A percentile compares a stretch with the other conserved stretches of the same genome.
These are phyloP conservation scores for Acleris laterana DNA, from an alignment of 2,888 invertebrate genomes.

Conservation along the genomic window DNA sequence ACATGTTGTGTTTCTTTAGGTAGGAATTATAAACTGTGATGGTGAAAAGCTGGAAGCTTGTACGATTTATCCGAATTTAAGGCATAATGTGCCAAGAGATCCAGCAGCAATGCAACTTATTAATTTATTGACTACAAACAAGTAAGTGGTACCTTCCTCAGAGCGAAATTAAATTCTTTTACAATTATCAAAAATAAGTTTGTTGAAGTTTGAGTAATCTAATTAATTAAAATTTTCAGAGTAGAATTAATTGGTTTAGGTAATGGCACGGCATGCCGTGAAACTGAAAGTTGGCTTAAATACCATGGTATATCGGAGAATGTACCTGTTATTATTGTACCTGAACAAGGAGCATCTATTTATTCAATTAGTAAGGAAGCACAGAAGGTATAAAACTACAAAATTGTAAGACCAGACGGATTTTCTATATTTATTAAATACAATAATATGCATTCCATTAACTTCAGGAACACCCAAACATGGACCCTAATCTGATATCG, in stretches of 20 bases:
- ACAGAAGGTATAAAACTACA: conserved; percentile 75
- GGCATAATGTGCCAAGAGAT: conserved; percentile 66
- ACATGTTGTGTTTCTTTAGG: conserved; percentile 50
- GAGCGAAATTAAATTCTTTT: too few relatives aligned
- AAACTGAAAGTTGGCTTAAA: conserved; percentile 92
- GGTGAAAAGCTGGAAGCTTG: conserved; percentile 88
- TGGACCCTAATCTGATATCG: conserved; percentile 92
- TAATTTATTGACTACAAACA: conserved; percentile 82
- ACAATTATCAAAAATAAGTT: too few relatives aligned
- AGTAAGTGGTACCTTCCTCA: conserved; percentile 59
- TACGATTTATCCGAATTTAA: conserved; percentile 87
- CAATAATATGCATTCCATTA: conserved; percentile 13
- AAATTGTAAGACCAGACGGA: not conserved
- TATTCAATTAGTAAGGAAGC: conserved; percentile 95
- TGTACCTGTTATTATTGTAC: conserved; percentile 91
- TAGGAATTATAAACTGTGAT: conserved; percentile 89
- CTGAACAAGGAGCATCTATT: conserved; percentile 95
- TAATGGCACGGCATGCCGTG: conserved; percentile 95
- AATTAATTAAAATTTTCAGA: conserved; percentile 69
- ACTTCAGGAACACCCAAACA: conserved; percentile 89
- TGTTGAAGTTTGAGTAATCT: not conserved
- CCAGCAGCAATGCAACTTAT: conserved; percentile 73
- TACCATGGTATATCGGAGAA: conserved; percentile 75
- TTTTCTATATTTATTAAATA: not conserved
- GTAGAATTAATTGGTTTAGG: conserved; percentile 94